Base-by-base conservation (phyloP, 2,113 vertebrate species). In the Mirounga angustirostris region DNA sequence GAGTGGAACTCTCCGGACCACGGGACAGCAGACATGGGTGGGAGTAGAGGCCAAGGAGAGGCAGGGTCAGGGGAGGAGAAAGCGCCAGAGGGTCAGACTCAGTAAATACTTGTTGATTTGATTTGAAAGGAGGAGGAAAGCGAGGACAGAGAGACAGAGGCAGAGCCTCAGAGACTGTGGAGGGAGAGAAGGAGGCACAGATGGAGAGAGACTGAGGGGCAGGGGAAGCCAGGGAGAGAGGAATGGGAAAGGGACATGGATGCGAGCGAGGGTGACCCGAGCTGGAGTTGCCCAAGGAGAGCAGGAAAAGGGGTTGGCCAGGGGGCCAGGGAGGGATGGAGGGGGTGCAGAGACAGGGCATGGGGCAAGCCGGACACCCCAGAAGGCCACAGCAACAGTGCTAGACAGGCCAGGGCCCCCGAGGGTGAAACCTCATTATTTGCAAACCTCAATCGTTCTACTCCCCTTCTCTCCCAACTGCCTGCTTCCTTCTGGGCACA, bases 101-200 rank as follows among this genome's bases (percentile, higher is more conserved):
- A 81, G 36, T 85, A 74, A 95, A 58, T 52, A 89, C 92, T 95
- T 88, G 92, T 78, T 90, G 95, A 95, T 98, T 95, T 92, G 95
- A 95, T 92, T 79, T 82, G 89, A 69, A 89, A 69, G 56, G 36
- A 12, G 58, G 36, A 67, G 12, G 58, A 21, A 40, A 50, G n/a
- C 7, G 22, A 24, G 63, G 56, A 59, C 36, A 69, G 69, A 76
- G 74, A 58, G 46, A 26, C 30, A 56, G 54, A 59, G 52, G 26
- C 30, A 54, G 36, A n/a, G 56, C 33, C 50, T 43, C 85, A 86
- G 50, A 84, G 92, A 26, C 50, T 46, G 33, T 79, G 83, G 73
- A 61, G 11, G 54, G 56, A 15, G 46, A 22, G 67, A n/a, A 40
- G 21, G 71, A 46, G 67, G 28, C 43, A 7, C 24, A 82, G 83